Evolutionary conservation across 2,888 invertebrate genomes (phyloP), one percentile per base, ranked within the genome.

Genomic region (Andrena bucephala): DNA sequence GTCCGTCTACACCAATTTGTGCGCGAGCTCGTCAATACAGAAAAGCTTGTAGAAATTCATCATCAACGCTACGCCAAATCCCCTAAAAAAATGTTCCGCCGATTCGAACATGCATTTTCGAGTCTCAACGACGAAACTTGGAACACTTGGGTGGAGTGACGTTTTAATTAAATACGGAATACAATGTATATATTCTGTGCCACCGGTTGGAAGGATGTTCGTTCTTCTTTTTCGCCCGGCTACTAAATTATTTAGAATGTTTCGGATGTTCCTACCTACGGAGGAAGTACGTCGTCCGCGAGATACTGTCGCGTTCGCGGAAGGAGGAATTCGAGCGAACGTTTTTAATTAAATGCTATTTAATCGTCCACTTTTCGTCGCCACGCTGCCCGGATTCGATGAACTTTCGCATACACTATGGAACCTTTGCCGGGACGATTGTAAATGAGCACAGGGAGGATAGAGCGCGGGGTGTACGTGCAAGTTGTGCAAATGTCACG

Each of bases 311-410:
- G 24, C 24, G 33, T 60, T 2, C 20, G 1, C 20, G 5, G 13
- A 5, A 5, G 1, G 20, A 4, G 13, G 8, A 5, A 20, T 5
- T n/a, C 20, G 8, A 42, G 57, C 27, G 16, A 16, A 5, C 8
- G 27, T n/a, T 70, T 68, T 75, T 81, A 82, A 81, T 82, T 74
- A 82, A 75, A 67, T 36, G 60, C 36, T 62, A 74, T 42, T 82
- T 71, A 80, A 80, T 80, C 70, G 70, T 10, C 16, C 27, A 13
- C 7, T n/a, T 69, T 54, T 4, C 27, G 24, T 8, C n/a, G n/a
- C 68, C 36, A 33, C 16, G 54, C 13, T 29, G 81, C 24, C 54
- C 29, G 13, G 2, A 48, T 65, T 66, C 73, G 60, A 70, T 70
- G 70, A 82, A 74, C 69, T 74, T 74, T 57, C 48, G 52, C 57